Conservation (phyloP, 1,140 invertebrate species). For the Tetragnatha versicolor region DNA sequence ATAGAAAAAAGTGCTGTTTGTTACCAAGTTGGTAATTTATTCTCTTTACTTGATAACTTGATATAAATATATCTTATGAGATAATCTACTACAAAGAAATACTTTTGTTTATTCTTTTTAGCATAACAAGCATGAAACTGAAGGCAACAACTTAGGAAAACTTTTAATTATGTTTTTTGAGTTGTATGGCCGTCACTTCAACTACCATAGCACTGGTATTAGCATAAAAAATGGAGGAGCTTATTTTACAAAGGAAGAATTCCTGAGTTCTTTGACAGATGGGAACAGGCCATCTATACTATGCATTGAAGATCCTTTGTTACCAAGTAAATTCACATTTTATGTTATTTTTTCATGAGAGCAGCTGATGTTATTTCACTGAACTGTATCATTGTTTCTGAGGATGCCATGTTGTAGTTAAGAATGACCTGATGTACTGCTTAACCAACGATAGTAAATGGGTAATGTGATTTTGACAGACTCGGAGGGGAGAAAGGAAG, state of each 20-base stretch:
- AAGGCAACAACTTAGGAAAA: conserved; percentile 78
- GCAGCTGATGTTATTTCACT: no score
- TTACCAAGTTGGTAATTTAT: no score
- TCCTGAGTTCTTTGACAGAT: conserved; percentile 89
- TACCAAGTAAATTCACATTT: conserved; percentile 78
- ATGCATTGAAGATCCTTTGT: conserved; percentile 98
- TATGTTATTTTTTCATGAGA: no score
- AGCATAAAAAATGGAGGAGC: conserved; percentile 91
- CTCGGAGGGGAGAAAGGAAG: no score
- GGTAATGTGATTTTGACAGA: no score
- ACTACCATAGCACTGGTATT: conserved; percentile 95
- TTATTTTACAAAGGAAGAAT: conserved; percentile 94
- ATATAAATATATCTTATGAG: no score
- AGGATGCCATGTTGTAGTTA: no score
- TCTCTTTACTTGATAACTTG: no score
- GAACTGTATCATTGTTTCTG: no score
- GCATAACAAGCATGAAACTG: conserved; percentile 11
- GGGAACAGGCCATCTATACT: conserved; percentile 90
- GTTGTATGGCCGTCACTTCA: conserved; percentile 94
- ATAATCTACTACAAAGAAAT: background rate
- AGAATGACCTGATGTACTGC: no score
- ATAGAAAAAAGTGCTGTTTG: no score
- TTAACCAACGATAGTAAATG: no score
- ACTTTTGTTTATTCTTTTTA: conserved; percentile 3
- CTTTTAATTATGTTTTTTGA: conserved; percentile 97